phyloP scores from a whole-genome alignment of 2,888 invertebrate species.

The Colletes collaris region DNA sequence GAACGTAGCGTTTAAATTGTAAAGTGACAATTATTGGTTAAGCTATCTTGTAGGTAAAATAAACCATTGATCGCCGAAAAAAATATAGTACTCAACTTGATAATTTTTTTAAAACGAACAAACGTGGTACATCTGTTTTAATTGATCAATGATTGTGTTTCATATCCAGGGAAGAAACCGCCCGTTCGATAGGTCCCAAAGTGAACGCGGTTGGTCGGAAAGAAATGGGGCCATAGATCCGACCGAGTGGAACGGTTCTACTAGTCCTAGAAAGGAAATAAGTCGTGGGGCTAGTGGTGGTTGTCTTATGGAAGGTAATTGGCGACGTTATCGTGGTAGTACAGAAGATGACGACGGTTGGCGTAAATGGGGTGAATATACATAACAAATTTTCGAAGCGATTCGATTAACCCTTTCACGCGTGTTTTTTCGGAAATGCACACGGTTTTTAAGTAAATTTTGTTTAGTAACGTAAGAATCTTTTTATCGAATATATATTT shows the following conservation, averaged over 20 bases:
- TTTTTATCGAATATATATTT: too few species aligned
- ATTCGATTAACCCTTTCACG: not conserved
- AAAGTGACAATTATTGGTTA: not conserved
- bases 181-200: constrained; percentile 81
- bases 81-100: constrained; percentile 4
- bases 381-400: not conserved
- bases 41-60: not conserved
- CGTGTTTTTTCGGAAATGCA: too few species aligned
- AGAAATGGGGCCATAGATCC: constrained; percentile 84
- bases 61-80: not conserved
- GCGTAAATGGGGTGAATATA: constrained; percentile 85
- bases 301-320: constrained; percentile 82
- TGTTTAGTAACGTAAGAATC: too few species aligned
- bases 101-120: not conserved
- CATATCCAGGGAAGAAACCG: constrained; percentile 76
- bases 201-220: constrained; percentile 85
- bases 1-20: not conserved
- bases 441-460: too few species aligned
- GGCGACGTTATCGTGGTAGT: constrained; percentile 84
- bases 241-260: constrained; percentile 84
- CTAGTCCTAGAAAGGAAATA: constrained; percentile 85
- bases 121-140: not conserved
- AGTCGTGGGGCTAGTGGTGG: constrained; percentile 81
- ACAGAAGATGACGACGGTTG: constrained; percentile 85
- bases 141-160: constrained; percentile 17